Evolutionary conservation across 2,113 vertebrate species (phyloP).

Genomic region (Hemicordylus capensis): DNA sequence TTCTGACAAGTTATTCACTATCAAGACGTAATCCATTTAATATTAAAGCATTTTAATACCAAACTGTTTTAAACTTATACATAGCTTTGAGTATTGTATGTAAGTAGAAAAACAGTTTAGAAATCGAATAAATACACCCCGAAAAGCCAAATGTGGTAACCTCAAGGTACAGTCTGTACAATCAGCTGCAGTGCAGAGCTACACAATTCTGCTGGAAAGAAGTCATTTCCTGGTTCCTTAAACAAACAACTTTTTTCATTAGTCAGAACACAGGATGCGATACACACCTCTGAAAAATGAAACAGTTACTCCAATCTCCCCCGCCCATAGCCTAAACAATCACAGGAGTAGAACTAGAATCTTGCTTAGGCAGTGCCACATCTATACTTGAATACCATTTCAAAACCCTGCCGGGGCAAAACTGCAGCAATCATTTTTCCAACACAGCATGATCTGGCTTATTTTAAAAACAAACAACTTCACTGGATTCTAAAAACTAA

Average conservation of each 20-base stretch:
- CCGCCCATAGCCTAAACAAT: background rate
- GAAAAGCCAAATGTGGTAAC: background rate
- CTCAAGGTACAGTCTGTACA: background rate
- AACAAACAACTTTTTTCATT: background rate
- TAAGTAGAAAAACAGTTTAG: no score
- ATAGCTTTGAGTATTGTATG: no score
- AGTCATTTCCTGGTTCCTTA: constrained; percentile 6
- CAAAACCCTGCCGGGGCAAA: background rate
- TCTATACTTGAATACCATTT: background rate
- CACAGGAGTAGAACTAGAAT: background rate
- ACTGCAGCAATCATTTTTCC: background rate
- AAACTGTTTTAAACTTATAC: no score
- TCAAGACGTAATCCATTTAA: no score
- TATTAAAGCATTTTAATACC: no score
- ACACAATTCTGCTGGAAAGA: background rate
- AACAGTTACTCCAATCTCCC: background rate
- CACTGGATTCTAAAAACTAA: background rate
- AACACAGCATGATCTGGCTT: background rate
- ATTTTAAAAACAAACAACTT: background rate
- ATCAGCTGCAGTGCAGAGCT: background rate
- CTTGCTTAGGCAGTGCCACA: background rate
- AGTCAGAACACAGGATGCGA: constrained; percentile 16
- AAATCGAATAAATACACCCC: no score
- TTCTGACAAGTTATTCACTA: no score
- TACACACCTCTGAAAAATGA: background rate